phyloP scores from a whole-genome alignment of 2,888 invertebrate species.

The Siphonodentalium dalli region DNA sequence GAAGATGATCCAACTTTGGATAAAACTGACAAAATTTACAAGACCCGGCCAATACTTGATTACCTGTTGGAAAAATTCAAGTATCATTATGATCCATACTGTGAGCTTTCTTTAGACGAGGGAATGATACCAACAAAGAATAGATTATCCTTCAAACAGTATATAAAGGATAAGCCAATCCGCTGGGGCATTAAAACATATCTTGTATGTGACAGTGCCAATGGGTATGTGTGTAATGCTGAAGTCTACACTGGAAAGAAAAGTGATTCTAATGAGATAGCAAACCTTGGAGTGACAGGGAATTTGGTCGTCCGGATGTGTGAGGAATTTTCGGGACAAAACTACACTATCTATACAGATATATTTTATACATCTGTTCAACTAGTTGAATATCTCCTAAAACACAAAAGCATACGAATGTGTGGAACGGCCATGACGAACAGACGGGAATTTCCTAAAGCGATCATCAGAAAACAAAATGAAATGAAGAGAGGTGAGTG shows the following conservation, averaged over 20 bases:
- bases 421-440: conserved; percentile 8
- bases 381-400: conserved; percentile 3
- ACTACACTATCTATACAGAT: conserved; percentile 4
- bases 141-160: too few species aligned
- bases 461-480: neutral
- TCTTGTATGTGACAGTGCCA: conserved; percentile 13
- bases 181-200: conserved; percentile 22
- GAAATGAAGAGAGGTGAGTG: conserved; percentile 3
- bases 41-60: conserved; percentile 20
- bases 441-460: neutral
- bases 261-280: conserved; percentile 12
- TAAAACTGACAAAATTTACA: conserved; percentile 22
- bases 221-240: too few species aligned
- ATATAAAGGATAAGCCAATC: too few species aligned
- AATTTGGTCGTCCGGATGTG: conserved; percentile 12
- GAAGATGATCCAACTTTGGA: conserved; percentile 15
- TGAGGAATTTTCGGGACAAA: conserved; percentile 1
- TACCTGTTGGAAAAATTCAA: conserved; percentile 3
- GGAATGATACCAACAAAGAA: conserved; percentile 12
- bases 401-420: neutral
- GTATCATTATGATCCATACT: neutral
- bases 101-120: neutral
- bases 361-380: conserved; percentile 1
- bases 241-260: conserved; percentile 18
- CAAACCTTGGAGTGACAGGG: conserved; percentile 14